Evolutionary conservation across 1,140 invertebrate genomes (phyloP).

Genomic region (Caenorhabditis latens): DNA sequence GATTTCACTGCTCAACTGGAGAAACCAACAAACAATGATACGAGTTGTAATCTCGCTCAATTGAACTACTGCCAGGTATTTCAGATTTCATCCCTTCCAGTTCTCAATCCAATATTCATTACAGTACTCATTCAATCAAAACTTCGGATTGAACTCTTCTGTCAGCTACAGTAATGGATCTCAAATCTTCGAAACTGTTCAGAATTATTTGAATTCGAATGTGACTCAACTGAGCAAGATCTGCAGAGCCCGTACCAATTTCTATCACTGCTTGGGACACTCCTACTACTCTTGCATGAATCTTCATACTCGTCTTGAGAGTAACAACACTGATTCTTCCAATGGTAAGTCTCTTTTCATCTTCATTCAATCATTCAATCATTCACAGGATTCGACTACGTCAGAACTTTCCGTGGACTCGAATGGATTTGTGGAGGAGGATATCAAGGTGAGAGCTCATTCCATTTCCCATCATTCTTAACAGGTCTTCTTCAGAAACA

Average conservation of each 20-base stretch:
- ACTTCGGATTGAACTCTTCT: not conserved
- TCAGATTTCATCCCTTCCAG: not conserved
- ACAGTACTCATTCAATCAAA: slow-evolving; percentile 44
- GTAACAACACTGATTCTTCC: not conserved
- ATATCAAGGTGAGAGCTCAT: slow-evolving; percentile 5
- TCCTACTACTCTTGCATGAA: slow-evolving; percentile 60
- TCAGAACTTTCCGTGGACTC: slow-evolving; percentile 48
- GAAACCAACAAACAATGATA: not conserved
- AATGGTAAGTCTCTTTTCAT: not conserved
- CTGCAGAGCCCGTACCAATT: slow-evolving; percentile 49
- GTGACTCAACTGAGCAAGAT: slow-evolving; percentile 16
- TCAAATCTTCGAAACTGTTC: not conserved
- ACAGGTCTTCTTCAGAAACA: not conserved
- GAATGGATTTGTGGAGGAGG: slow-evolving; percentile 57
- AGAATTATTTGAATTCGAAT: slow-evolving; percentile 29
- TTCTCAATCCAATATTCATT: not conserved
- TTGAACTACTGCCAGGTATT: slow-evolving; percentile 22
- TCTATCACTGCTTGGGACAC: slow-evolving; percentile 58
- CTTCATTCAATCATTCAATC: not conserved
- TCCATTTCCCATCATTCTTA: not conserved
- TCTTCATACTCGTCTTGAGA: slow-evolving; percentile 16
- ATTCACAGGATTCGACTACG: slow-evolving; percentile 57
- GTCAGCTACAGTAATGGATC: slow-evolving; percentile 17
- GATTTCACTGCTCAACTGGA: not conserved
- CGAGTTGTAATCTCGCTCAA: not conserved